A percentile compares a stretch with the other conserved stretches of the same genome.
phyloP scores from a whole-genome alignment of 2,888 invertebrate species.

The Idaea biselata region DNA sequence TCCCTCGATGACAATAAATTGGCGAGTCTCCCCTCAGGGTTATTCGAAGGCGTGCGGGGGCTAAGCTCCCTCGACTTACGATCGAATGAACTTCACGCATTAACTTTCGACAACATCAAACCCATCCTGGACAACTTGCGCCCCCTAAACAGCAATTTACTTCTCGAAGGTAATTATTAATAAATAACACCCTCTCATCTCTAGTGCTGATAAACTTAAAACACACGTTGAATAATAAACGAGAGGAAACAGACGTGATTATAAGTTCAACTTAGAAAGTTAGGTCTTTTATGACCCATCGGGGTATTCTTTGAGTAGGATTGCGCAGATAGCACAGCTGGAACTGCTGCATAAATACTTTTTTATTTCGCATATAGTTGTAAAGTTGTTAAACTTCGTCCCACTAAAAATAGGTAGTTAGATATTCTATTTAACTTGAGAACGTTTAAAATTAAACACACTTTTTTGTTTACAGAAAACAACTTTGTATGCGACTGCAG shows the following conservation, averaged over 20 bases:
- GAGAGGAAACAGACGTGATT: slow-evolving; percentile 58
- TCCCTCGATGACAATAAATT: slow-evolving; percentile 89
- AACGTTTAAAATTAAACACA: slow-evolving; percentile 17
- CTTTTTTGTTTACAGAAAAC: slow-evolving; percentile 84
- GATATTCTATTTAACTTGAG: slow-evolving; percentile 16
- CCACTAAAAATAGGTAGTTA: slow-evolving; percentile 12
- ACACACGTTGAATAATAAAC: slow-evolving; percentile 69
- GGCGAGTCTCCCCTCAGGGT: slow-evolving; percentile 84
- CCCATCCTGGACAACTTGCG: slow-evolving; percentile 89
- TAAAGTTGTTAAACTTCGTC: slow-evolving; percentile 15
- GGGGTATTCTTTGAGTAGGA: slow-evolving; percentile 52
- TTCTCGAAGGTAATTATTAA: slow-evolving; percentile 85
- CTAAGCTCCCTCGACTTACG: slow-evolving; percentile 88
- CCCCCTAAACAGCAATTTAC: slow-evolving; percentile 86
- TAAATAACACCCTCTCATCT: slow-evolving; percentile 55
- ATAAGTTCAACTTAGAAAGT: slow-evolving; percentile 66
- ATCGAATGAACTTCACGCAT: slow-evolving; percentile 87
- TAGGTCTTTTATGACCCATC: slow-evolving; percentile 64
- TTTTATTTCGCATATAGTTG: slow-evolving; percentile 35
- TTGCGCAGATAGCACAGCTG: slow-evolving; percentile 36
- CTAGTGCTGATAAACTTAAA: slow-evolving; percentile 60
- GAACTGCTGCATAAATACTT: slow-evolving; percentile 42
- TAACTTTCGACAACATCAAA: slow-evolving; percentile 88
- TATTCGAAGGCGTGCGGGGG: slow-evolving; percentile 87
- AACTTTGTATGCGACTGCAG: slow-evolving; percentile 91